phyloP scores from a whole-genome alignment of 1,140 invertebrate species.

The Portunus trituberculatus region DNA sequence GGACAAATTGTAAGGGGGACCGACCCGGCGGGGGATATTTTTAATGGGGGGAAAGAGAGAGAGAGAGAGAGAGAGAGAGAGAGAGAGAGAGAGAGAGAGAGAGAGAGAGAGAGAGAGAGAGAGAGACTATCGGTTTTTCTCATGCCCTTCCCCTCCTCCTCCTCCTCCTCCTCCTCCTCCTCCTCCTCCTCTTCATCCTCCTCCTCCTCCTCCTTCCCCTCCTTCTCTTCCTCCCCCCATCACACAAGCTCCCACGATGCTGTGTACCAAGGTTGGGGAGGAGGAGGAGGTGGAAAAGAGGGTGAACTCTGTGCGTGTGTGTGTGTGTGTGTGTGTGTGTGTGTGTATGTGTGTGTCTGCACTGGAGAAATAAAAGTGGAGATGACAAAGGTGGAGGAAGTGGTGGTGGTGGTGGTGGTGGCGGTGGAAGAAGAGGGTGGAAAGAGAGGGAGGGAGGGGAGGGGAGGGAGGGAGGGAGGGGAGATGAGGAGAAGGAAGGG shows the following conservation, averaged over 20 bases:
- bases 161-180: not conserved
- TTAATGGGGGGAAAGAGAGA: conserved; percentile 25
- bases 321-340: conserved; percentile 43
- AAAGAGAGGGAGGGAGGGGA: conserved; percentile 36
- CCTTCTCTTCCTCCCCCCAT: no score
- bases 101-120: conserved; percentile 41
- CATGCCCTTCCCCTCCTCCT: not conserved
- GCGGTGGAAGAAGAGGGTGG: conserved; percentile 33
- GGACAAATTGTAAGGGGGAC: not conserved
- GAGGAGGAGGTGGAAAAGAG: not conserved
- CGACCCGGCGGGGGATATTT: conserved; percentile 13
- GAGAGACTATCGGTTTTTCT: not conserved
- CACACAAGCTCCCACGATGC: no score
- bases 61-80: conserved; percentile 41
- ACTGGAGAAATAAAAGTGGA: conserved; percentile 28
- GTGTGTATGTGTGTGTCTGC: conserved; percentile 31
- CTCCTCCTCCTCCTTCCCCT: not conserved
- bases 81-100: conserved; percentile 41
- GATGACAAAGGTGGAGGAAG: not conserved
- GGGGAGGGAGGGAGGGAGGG: conserved; percentile 14
- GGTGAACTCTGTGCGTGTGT: conserved; percentile 4
- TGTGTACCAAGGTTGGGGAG: not conserved
- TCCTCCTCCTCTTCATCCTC: not conserved
- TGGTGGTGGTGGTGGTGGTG: no score
- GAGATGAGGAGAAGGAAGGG: not conserved